phyloP scores from a whole-genome alignment of 2,797 vertebrate species.

The Gobionotothen gibberifrons region DNA sequence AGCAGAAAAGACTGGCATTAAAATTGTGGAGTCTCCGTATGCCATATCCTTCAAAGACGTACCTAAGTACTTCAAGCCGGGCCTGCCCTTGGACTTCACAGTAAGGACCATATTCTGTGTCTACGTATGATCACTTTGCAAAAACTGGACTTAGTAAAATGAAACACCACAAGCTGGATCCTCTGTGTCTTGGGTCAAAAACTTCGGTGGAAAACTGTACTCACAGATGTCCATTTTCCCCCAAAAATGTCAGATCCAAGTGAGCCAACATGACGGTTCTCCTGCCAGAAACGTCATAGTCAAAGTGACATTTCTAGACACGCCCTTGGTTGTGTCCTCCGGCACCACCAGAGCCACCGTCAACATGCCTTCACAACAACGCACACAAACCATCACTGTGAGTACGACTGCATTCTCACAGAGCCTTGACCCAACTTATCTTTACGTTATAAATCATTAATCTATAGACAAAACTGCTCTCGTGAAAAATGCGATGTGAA shows the following conservation, averaged over 20 bases:
- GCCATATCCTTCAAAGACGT: conserved; percentile 75
- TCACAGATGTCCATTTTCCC: not conserved
- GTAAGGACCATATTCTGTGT: conserved; percentile 58
- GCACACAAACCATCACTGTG: conserved; percentile 53
- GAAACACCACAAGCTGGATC: not conserved
- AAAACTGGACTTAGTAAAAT: not conserved
- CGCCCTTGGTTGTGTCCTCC: not conserved
- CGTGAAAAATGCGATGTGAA: too few relatives aligned
- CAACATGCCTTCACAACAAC: conserved; percentile 65
- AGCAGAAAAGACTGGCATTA: conserved; percentile 80
- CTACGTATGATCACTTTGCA: not conserved
- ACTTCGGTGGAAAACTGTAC: not conserved
- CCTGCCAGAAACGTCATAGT: conserved; percentile 66
- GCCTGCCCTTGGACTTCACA: conserved; percentile 79
- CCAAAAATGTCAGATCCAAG: conserved; percentile 68
- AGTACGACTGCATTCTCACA: conserved; percentile 40
- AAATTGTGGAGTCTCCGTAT: conserved; percentile 81
- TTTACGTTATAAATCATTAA: not conserved
- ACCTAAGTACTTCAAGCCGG: conserved; percentile 80
- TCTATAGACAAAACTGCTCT: not conserved
- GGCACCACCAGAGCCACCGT: conserved; percentile 51
- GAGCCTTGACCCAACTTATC: too few relatives aligned
- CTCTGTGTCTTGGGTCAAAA: not conserved
- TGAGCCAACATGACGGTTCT: conserved; percentile 79
- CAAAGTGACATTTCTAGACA: conserved; percentile 62